Evolutionary conservation across 2,113 vertebrate genomes (phyloP).

Genomic region (Erpornis zantholeuca): DNA sequence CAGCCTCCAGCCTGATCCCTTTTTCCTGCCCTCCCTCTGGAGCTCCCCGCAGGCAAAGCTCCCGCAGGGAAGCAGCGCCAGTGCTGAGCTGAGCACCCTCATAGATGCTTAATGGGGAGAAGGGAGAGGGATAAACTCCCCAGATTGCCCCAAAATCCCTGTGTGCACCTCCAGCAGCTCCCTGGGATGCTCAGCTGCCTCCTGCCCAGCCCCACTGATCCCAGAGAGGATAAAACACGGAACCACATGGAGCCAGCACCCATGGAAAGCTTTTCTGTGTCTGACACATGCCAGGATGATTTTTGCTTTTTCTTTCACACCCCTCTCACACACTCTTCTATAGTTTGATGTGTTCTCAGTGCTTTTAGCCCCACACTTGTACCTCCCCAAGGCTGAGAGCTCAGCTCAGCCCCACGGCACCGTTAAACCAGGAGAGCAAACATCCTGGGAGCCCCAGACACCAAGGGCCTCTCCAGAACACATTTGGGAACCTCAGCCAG

Average conservation of each 20-base stretch:
- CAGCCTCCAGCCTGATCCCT: not conserved
- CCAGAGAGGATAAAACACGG: not conserved
- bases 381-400: too few relatives aligned
- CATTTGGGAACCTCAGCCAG: too few relatives aligned
- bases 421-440: too few relatives aligned
- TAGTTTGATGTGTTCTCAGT: too few relatives aligned
- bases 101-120: not conserved
- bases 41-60: not conserved
- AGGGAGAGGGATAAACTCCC: not conserved
- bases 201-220: not conserved
- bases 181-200: not conserved
- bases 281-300: too few relatives aligned
- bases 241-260: accelerated
- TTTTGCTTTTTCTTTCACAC: too few relatives aligned
- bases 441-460: too few relatives aligned
- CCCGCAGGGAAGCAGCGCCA: not conserved
- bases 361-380: too few relatives aligned
- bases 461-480: too few relatives aligned
- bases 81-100: not conserved
- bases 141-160: not conserved
- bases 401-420: too few relatives aligned
- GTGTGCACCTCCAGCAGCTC: not conserved
- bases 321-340: too few relatives aligned
- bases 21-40: not conserved
- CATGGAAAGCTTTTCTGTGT: not conserved